These are phyloP conservation scores for Panorpa germanica DNA, from an alignment of 2,888 invertebrate species.

Conservation along the genomic window DNA sequence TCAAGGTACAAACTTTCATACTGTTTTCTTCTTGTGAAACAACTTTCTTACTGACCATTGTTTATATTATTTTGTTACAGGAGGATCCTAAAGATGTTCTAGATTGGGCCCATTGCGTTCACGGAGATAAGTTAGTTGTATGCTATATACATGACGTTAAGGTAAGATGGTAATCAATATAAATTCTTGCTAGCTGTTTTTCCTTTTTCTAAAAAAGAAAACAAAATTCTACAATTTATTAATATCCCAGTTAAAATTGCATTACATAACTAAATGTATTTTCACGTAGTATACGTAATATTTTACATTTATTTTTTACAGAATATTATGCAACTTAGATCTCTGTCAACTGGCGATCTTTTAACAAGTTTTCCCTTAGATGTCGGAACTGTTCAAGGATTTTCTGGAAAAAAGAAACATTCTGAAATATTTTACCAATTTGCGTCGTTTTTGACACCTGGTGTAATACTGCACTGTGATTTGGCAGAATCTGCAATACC, in stretches of 20 bases:
- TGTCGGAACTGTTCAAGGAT: constrained; percentile 70
- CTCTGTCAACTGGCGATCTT: constrained; percentile 48
- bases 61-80: constrained; percentile 13
- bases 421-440: constrained; percentile 87
- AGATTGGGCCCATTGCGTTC: constrained; percentile 74
- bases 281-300: constrained; percentile 8
- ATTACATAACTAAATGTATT: constrained; percentile 1
- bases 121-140: constrained; percentile 67
- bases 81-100: constrained; percentile 77
- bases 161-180: constrained; percentile 28
- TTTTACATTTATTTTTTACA: constrained; percentile 27
- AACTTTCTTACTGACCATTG: neutral
- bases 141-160: constrained; percentile 91
- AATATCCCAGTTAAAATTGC: constrained; percentile 2
- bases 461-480: constrained; percentile 72
- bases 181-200: constrained; percentile 4
- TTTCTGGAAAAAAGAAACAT: constrained; percentile 70
- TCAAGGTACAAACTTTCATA: constrained; percentile 31
- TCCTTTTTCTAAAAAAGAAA: neutral
- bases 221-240: constrained; percentile 6
- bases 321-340: constrained; percentile 70
- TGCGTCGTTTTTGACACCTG: constrained; percentile 83
- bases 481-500: constrained; percentile 42
- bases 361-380: constrained; percentile 60
- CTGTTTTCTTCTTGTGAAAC: neutral